phyloP scores from a whole-genome alignment of 2,797 vertebrate species.

The Fratercula arctica region DNA sequence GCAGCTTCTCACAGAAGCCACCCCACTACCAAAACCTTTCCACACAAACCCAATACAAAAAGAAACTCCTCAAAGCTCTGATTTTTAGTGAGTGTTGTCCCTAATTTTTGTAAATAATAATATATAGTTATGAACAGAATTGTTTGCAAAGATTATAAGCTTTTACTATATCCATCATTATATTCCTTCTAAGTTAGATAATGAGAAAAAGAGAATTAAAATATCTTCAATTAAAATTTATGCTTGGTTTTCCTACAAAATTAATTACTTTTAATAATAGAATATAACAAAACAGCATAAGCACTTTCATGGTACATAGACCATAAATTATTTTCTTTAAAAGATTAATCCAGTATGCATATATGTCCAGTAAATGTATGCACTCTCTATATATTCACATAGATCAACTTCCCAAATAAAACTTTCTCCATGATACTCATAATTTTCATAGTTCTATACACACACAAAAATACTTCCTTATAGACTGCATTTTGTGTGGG shows the following conservation, averaged over 20 bases:
- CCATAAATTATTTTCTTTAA: background rate
- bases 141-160: background rate
- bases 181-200: background rate
- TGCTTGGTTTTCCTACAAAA: background rate
- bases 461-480: background rate
- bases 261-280: background rate
- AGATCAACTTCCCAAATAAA: background rate
- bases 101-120: background rate
- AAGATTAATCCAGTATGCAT: background rate
- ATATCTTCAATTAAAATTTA: background rate
- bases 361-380: background rate
- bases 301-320: background rate
- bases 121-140: background rate
- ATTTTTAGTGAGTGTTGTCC: background rate
- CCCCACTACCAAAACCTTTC: background rate
- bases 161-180: background rate
- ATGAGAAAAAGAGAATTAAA: background rate
- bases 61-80: background rate
- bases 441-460: background rate
- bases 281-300: background rate
- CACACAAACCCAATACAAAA: background rate
- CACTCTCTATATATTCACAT: background rate
- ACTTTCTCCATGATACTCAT: rapidly evolving
- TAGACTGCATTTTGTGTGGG: background rate
- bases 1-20: background rate